A percentile compares a stretch with the other conserved stretches of the same genome.
phyloP scores from a whole-genome alignment of 2,113 vertebrate genomes.

The Vireo altiloquus region DNA sequence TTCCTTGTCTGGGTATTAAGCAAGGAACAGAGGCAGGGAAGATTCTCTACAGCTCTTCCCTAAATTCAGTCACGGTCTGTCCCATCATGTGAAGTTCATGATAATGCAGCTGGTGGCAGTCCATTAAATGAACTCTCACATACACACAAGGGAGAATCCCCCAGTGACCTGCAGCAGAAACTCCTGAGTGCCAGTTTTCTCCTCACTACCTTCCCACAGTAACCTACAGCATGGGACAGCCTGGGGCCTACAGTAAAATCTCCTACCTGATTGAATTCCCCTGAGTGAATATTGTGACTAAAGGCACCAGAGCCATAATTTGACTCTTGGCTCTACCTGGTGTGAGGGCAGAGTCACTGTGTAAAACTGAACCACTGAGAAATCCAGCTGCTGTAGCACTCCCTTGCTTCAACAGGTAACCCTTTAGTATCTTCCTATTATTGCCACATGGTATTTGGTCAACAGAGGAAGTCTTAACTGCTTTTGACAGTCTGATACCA shows the following conservation, averaged over 20 bases:
- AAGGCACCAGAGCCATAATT: not conserved
- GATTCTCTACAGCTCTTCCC: not conserved
- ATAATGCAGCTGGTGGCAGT: not conserved
- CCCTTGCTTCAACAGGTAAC: not conserved
- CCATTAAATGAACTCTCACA: not conserved
- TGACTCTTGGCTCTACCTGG: not conserved
- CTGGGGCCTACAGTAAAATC: not conserved
- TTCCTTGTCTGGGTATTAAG: not conserved
- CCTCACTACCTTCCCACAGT: not conserved
- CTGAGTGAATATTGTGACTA: not conserved
- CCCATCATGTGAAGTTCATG: not conserved
- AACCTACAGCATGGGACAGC: fast-evolving
- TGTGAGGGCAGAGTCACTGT: not conserved
- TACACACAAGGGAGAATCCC: not conserved
- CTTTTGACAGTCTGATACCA: conserved; percentile 51
- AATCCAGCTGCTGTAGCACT: not conserved
- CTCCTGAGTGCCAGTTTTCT: not conserved
- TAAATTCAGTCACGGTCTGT: not conserved
- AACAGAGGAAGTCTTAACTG: conserved; percentile 28
- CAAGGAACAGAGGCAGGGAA: not conserved
- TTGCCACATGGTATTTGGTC: not conserved
- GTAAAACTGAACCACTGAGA: not conserved
- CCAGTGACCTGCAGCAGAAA: not conserved
- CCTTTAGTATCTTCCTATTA: not conserved
- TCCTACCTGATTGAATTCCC: not conserved